These are phyloP conservation scores for Lasioglossum villosulum DNA, from an alignment of 2,888 invertebrate species.

Conservation along the genomic window DNA sequence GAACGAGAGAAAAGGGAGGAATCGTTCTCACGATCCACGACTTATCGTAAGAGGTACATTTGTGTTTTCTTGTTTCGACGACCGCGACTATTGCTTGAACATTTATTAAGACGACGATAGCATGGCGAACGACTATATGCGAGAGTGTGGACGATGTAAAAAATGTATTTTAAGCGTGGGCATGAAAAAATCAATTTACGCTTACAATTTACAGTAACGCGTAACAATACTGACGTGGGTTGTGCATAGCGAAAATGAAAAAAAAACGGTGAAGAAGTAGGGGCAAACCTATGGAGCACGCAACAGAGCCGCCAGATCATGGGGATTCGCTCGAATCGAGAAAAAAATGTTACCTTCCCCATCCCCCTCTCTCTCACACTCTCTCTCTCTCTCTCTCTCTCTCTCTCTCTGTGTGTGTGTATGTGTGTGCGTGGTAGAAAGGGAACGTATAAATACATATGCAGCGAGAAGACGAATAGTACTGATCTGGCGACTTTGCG, in stretches of 20 bases:
- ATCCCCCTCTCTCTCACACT: too few species aligned
- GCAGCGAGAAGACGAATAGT: too few species aligned
- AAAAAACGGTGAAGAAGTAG: neutral
- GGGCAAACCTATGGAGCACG: slow-evolving; percentile 50
- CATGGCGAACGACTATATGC: slow-evolving; percentile 54
- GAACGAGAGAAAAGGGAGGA: slow-evolving; percentile 17
- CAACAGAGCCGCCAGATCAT: neutral
- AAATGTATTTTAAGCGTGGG: slow-evolving; percentile 79
- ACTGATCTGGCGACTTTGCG: too few species aligned
- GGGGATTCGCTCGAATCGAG: too few species aligned
- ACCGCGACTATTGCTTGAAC: slow-evolving; percentile 60
- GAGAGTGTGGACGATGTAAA: slow-evolving; percentile 72
- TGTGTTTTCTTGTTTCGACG: slow-evolving; percentile 29
- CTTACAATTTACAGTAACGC: slow-evolving; percentile 69
- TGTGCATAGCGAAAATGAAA: slow-evolving; percentile 74
- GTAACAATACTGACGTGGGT: slow-evolving; percentile 72
- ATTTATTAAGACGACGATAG: slow-evolving; percentile 57
- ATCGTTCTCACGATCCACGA: slow-evolving; percentile 21
- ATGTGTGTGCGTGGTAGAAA: too few species aligned
- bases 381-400: too few species aligned
- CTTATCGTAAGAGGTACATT: slow-evolving; percentile 21
- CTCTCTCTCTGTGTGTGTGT: too few species aligned
- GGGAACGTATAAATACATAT: too few species aligned
- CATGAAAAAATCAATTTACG: slow-evolving; percentile 71
- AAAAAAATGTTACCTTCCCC: too few species aligned